Evolutionary conservation across 2,888 invertebrate species (phyloP), one percentile per base, ranked within the genome.

Genomic region (Tuta absoluta): DNA sequence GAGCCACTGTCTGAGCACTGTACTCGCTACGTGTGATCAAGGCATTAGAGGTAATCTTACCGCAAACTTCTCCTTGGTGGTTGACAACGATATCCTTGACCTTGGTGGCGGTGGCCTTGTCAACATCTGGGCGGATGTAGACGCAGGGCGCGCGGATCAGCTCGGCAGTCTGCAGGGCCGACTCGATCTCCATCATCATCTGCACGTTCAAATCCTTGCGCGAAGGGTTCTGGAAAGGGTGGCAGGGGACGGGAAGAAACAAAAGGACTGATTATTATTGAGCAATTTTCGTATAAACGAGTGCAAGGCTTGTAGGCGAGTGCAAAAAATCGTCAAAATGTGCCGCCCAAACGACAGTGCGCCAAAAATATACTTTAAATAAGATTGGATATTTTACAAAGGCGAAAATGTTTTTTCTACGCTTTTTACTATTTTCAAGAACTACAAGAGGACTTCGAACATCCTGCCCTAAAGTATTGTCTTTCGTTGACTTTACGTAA

Each of bases 161-260:
- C 83, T 97, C 97, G 63, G 95, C 96, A 73, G 95, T 95, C 23
- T 97, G 93, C 63, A 99, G 87, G 0, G 96, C 93, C 69, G 97
- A 96, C 80, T 98, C 97, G 65, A 97, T 96, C 69, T 95, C 95
- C 92, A 96, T 95, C 85, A 98, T 96, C 96, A 99, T 96, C 82
- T 98, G 98, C 66, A 98, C 95, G 78, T 98, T 96, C 69, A 97
- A 94, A 81, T 99, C 98, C 87, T 97, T 95, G 41, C 97, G 95
- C 1, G 97, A 96, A 1, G 98, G 97, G 75, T 97, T 97, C 94
- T 96, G 93, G 66, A 94, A 94, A 83, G 66, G 23, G 63, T 70
- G 67, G 73, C 75, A 73, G 72, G 67, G 66, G 63, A 58, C 28
- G 33, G 49, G 28, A 23, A 23, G 41, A 62, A 38, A 63, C 41